Evolutionary conservation across 2,113 vertebrate species (phyloP).

Genomic region (Fukomys damarensis): DNA sequence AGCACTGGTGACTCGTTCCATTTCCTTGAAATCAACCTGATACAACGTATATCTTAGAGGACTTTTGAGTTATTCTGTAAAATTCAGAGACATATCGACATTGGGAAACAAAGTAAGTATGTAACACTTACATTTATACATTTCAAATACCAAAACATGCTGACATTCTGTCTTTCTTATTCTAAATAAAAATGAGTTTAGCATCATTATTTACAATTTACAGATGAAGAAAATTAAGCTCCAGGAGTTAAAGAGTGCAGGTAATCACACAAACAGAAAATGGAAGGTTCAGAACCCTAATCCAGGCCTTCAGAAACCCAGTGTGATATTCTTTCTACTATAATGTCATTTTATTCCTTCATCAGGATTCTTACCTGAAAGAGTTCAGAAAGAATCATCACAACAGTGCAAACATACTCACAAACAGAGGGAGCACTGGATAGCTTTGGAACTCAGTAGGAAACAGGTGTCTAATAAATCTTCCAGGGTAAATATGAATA

Average conservation of each 20-base stretch:
- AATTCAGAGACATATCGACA: neutral
- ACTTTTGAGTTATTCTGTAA: neutral
- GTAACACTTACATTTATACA: neutral
- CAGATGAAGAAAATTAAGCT: neutral
- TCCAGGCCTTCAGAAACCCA: neutral
- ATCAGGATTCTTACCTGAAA: neutral
- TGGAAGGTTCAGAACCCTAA: accelerated
- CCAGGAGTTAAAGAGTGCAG: neutral
- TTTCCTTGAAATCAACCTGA: neutral
- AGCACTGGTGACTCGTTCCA: neutral
- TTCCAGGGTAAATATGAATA: neutral
- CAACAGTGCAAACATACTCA: neutral
- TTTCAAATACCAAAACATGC: neutral
- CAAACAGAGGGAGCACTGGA: neutral
- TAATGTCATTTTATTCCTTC: neutral
- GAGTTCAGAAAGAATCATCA: neutral
- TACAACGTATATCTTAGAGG: neutral
- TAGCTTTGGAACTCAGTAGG: neutral
- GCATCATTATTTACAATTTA: neutral
- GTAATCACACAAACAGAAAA: neutral
- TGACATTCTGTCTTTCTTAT: neutral
- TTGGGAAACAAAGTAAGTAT: neutral
- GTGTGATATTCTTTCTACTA: neutral
- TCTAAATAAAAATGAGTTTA: neutral
- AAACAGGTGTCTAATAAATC: neutral